These are phyloP conservation scores for Macrosoma leucophasiata DNA, from an alignment of 2,888 invertebrate genomes.

Conservation along the genomic window DNA sequence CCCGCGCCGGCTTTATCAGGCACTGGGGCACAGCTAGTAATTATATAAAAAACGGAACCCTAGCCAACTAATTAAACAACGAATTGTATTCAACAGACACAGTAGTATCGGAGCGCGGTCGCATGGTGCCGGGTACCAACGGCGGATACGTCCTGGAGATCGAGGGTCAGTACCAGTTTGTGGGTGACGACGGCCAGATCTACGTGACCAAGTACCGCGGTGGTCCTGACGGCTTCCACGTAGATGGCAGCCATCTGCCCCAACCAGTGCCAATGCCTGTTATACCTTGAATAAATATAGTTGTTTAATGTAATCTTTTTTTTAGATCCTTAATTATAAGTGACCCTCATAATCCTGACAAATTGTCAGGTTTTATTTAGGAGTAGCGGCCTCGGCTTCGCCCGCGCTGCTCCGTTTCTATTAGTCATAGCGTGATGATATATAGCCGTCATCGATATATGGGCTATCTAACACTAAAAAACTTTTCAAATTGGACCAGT, in stretches of 20 bases:
- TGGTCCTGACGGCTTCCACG: constrained; percentile 43
- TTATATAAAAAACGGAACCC: too few relatives aligned
- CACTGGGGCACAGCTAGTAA: too few relatives aligned
- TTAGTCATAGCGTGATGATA: too few relatives aligned
- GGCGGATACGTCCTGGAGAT: constrained; percentile 40
- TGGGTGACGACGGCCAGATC: constrained; percentile 41
- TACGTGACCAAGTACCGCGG: constrained; percentile 42
- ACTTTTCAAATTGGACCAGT: too few relatives aligned
- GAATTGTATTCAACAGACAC: constrained; percentile 32
- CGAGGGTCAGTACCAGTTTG: constrained; percentile 44
- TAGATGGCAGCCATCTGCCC: constrained; percentile 38
- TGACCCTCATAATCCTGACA: too few relatives aligned
- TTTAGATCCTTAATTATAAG: background rate
- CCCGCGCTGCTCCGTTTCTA: too few relatives aligned
- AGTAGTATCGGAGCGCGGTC: constrained; percentile 44
- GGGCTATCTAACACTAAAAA: too few relatives aligned
- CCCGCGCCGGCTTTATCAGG: too few relatives aligned
- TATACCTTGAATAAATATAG: constrained; percentile 4
- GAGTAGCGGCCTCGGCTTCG: too few relatives aligned
- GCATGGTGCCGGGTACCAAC: constrained; percentile 33
- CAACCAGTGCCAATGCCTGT: constrained; percentile 29
- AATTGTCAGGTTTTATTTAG: too few relatives aligned
- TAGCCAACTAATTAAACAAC: background rate
- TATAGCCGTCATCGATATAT: too few relatives aligned
- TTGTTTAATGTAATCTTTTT: background rate